Percentiles rank a stretch among this genome's conserved stretches.
These are phyloP conservation scores for Leucoraja erinaceus DNA, from an alignment of 2,113 vertebrate species.

Conservation along the genomic window DNA sequence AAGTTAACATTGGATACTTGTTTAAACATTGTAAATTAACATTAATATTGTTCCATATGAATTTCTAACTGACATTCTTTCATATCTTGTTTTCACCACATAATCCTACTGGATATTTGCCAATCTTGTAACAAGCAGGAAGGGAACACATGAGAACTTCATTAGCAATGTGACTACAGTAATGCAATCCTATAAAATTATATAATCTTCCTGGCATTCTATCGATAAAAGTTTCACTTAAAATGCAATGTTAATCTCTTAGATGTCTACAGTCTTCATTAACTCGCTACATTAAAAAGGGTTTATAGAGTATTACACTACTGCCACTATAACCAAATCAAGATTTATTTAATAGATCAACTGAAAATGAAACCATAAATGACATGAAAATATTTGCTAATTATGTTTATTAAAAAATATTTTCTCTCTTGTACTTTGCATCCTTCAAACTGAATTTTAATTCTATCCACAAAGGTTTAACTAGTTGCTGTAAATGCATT, in stretches of 20 bases:
- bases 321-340: neutral
- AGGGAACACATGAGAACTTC: neutral
- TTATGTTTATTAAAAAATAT: neutral
- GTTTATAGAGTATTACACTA: too few species aligned
- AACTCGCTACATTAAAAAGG: neutral
- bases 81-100: neutral
- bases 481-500: neutral
- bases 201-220: neutral
- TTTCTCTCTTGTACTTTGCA: neutral
- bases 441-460: neutral
- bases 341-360: neutral
- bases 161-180: neutral
- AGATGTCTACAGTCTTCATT: neutral
- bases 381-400: neutral
- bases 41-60: neutral
- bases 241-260: neutral
- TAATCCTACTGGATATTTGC: neutral
- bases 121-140: neutral
- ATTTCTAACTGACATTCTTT: neutral
- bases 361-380: neutral
- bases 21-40: neutral
- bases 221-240: conserved; percentile 17
- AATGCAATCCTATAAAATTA: neutral
- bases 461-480: neutral
- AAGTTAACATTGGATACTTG: neutral